phyloP scores from a whole-genome alignment of 2,888 invertebrate species.

The Scaptomyza parva region DNA sequence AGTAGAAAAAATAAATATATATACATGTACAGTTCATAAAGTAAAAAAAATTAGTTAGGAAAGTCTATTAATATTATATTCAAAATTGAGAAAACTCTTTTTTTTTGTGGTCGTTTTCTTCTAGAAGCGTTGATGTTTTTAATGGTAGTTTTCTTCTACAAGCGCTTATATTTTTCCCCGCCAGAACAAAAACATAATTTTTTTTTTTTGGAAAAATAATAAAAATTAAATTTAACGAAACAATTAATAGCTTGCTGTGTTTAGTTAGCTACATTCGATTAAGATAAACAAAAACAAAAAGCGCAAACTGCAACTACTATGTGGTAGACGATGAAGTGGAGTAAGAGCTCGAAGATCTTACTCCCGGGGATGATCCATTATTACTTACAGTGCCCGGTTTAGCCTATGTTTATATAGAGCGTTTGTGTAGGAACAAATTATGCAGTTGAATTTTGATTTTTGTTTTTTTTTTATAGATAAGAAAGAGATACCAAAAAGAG shows the following conservation, averaged over 20 bases:
- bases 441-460: conserved; percentile 46
- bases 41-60: conserved; percentile 38
- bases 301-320: conserved; percentile 53
- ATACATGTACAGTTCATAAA: conserved; percentile 22
- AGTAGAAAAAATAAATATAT: conserved; percentile 44
- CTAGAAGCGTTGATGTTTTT: conserved; percentile 17
- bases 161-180: conserved; percentile 20
- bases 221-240: conserved; percentile 20
- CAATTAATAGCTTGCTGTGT: conserved; percentile 38
- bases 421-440: conserved; percentile 69
- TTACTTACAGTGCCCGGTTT: conserved; percentile 88
- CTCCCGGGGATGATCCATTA: conserved; percentile 78
- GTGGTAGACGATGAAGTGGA: conserved; percentile 18
- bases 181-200: conserved; percentile 4
- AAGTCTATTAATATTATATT: conserved; percentile 5
- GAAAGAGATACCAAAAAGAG: conserved; percentile 74
- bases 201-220: conserved; percentile 23
- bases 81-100: conserved; percentile 25
- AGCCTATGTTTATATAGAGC: conserved; percentile 83
- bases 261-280: conserved; percentile 62
- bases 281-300: conserved; percentile 27
- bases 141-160: conserved; percentile 8
- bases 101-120: conserved; percentile 19
- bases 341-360: conserved; percentile 54
- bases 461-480: conserved; percentile 48